Conservation (phyloP, 2,888 invertebrate species). For the Octonoba sinensis region DNA sequence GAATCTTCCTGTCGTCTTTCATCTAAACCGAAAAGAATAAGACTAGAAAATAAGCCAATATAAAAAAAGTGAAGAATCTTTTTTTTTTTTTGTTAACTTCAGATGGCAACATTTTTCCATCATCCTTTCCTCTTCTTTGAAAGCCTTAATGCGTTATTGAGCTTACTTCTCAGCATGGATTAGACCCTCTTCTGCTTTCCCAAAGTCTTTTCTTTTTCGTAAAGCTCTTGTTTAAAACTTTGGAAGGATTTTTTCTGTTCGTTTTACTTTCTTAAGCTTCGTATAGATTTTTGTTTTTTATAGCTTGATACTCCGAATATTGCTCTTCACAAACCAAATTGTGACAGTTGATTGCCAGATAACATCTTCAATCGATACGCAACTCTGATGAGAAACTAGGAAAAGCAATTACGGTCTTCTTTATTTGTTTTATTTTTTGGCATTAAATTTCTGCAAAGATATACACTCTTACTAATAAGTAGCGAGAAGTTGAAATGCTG, state of each 20-base stretch:
- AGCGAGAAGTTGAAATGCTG: too few species aligned
- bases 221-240: constrained; percentile 12
- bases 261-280: not conserved
- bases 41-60: too few species aligned
- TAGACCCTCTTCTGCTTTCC: too few species aligned
- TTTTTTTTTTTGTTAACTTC: too few species aligned
- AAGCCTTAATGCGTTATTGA: constrained; percentile 29
- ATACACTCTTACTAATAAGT: too few species aligned
- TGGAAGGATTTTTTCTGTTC: not conserved
- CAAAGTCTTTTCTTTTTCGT: not conserved
- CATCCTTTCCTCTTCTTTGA: not conserved
- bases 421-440: not conserved
- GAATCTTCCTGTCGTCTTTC: too few species aligned
- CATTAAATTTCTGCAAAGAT: not conserved
- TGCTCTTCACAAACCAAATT: not conserved
- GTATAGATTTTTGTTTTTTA: too few species aligned
- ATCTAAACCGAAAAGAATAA: too few species aligned
- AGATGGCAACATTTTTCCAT: not conserved
- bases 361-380: too few species aligned
- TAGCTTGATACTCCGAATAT: too few species aligned
- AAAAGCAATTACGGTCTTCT: not conserved
- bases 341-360: not conserved
- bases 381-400: not conserved
- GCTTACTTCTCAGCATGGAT: not conserved
- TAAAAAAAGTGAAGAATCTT: too few species aligned